A percentile compares a stretch with the other conserved stretches of the same genome.
These are phyloP conservation scores for Allophyes oxyacanthae DNA, from an alignment of 2,888 invertebrate genomes.

Conservation along the genomic window DNA sequence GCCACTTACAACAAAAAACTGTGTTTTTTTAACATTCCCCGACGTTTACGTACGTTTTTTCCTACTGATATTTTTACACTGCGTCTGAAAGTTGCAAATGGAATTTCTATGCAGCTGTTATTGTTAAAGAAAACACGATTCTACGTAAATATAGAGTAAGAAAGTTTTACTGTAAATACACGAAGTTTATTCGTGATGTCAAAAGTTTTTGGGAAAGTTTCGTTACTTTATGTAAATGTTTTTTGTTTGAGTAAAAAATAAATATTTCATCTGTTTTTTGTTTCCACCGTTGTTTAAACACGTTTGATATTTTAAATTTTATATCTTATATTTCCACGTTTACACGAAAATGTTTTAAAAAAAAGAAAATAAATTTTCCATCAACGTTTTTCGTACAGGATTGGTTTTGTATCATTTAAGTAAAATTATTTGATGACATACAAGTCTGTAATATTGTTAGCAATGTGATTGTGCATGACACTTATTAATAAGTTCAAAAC, in stretches of 20 bases:
- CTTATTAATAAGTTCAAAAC: no score
- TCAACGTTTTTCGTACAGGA: not conserved
- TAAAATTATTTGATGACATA: no score
- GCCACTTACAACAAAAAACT: constrained; percentile 79
- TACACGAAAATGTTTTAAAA: constrained; percentile 7
- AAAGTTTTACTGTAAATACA: constrained; percentile 31
- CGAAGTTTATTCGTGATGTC: constrained; percentile 15
- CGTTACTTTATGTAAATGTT: not conserved
- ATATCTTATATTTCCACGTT: constrained; percentile 3
- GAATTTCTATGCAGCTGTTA: constrained; percentile 51
- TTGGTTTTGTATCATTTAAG: constrained; percentile 17
- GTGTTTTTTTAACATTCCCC: constrained; percentile 68
- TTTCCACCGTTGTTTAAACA: not conserved
- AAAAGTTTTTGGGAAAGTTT: constrained; percentile 23
- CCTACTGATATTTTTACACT: constrained; percentile 54
- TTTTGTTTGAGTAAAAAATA: constrained; percentile 1
- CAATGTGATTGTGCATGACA: no score
- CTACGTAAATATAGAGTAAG: constrained; percentile 11
- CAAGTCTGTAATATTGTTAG: not conserved
- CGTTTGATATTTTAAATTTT: not conserved
- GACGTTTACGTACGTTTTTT: constrained; percentile 67
- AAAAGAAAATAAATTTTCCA: constrained; percentile 1
- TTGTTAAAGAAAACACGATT: constrained; percentile 30
- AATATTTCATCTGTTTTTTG: not conserved
- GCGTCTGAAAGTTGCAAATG: constrained; percentile 68